Conservation (phyloP, 1,140 invertebrate genomes). For the Diachasmimorpha longicaudata region DNA sequence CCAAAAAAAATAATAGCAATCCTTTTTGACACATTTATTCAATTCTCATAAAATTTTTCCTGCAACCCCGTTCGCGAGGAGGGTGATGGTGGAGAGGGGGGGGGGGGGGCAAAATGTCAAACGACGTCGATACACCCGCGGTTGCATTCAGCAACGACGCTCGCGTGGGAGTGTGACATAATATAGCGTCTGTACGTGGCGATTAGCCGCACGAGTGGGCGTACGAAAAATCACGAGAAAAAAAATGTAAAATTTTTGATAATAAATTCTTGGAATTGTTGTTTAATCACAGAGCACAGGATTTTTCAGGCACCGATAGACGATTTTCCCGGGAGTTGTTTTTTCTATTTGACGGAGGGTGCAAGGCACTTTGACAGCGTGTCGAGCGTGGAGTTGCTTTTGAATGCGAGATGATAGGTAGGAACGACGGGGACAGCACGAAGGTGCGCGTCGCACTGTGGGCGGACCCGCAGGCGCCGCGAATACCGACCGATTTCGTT, state of each 20-base stretch:
- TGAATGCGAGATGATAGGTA: neutral
- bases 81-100: too few species aligned
- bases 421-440: slow-evolving; percentile 25
- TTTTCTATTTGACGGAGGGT: too few species aligned
- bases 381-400: neutral
- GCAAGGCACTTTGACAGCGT: neutral
- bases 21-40: slow-evolving; percentile 4
- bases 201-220: slow-evolving; percentile 11
- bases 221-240: slow-evolving; percentile 1
- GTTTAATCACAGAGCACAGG: too few species aligned
- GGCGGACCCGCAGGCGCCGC: slow-evolving; percentile 31
- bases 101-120: slow-evolving; percentile 45
- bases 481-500: slow-evolving; percentile 30
- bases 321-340: too few species aligned
- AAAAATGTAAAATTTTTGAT: neutral
- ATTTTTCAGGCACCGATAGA: too few species aligned
- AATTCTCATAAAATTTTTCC: slow-evolving; percentile 4
- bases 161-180: slow-evolving; percentile 58
- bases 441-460: slow-evolving; percentile 31
- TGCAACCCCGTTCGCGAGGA: too few species aligned
- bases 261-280: too few species aligned
- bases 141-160: slow-evolving; percentile 37
- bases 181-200: slow-evolving; percentile 35
- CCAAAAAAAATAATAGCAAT: neutral
- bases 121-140: slow-evolving; percentile 40